Evolutionary conservation across 2,113 vertebrate species (phyloP).

Genomic region (Oreamnos americanus): DNA sequence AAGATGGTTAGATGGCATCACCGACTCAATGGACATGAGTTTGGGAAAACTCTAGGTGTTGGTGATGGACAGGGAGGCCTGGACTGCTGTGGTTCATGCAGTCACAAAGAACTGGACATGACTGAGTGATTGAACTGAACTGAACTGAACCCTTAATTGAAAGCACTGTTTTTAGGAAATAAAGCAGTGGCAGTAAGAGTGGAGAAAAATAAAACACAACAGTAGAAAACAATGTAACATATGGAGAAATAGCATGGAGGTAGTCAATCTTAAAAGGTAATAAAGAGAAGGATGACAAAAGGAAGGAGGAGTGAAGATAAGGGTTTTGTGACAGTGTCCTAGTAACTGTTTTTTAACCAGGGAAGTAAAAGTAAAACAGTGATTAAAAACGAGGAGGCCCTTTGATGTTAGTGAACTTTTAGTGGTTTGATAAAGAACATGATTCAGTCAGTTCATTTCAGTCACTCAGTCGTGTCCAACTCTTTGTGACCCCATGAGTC

Average conservation of each 20-base stretch:
- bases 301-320: not conserved
- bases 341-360: not conserved
- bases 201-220: not conserved
- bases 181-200: not conserved
- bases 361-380: not conserved
- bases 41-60: not conserved
- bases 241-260: not conserved
- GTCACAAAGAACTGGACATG: accelerated
- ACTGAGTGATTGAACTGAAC: accelerated
- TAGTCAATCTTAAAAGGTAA: not conserved
- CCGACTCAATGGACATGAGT: not conserved
- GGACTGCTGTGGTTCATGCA: not conserved
- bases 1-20: not conserved
- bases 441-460: not conserved
- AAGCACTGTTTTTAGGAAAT: not conserved
- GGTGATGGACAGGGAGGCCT: not conserved
- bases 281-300: not conserved
- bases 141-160: not conserved
- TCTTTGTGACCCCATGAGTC: too few species aligned
- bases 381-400: not conserved
- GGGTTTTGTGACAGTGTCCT: not conserved
- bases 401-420: not conserved
- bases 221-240: not conserved
- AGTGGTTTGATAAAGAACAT: not conserved
- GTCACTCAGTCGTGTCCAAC: accelerated